These are phyloP conservation scores for Falco concolor DNA, from an alignment of 2,797 vertebrate species.

Conservation along the genomic window DNA sequence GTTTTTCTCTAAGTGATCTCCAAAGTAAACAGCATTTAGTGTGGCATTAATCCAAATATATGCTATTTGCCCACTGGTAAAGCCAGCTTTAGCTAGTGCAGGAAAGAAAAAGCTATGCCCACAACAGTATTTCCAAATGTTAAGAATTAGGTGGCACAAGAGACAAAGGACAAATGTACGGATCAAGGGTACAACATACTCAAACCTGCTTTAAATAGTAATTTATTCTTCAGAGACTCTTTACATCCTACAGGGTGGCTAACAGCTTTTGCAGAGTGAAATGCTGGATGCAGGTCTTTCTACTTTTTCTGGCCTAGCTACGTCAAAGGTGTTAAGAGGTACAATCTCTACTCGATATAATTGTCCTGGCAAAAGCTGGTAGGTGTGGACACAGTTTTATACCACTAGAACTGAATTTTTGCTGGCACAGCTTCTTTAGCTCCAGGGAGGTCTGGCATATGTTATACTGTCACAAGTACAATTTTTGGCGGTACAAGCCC, in stretches of 20 bases:
- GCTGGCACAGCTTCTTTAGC: constrained; percentile 30
- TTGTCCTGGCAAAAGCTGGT: constrained; percentile 25
- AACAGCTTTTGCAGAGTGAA: background rate
- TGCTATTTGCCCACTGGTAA: constrained; percentile 54
- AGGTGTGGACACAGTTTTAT: constrained; percentile 1
- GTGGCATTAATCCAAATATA: constrained; percentile 61
- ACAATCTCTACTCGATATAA: background rate
- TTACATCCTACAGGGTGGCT: background rate
- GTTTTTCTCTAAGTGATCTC: constrained; percentile 59
- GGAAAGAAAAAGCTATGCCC: background rate
- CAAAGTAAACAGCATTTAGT: constrained; percentile 67
- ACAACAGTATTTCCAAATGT: background rate
- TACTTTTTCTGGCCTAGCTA: background rate
- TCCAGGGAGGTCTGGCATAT: constrained; percentile 54
- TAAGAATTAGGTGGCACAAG: background rate
- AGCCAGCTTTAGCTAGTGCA: constrained; percentile 49
- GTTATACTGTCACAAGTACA: background rate
- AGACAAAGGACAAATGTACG: background rate
- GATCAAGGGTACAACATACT: background rate
- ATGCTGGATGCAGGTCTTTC: background rate
- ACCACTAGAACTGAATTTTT: constrained; percentile 23
- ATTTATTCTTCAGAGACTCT: background rate
- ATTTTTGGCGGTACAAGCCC: background rate
- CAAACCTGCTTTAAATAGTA: background rate
- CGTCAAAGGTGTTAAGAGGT: background rate